These are phyloP conservation scores for Pan troglodytes DNA, from an alignment of 2,113 vertebrate species.

Conservation along the genomic window DNA sequence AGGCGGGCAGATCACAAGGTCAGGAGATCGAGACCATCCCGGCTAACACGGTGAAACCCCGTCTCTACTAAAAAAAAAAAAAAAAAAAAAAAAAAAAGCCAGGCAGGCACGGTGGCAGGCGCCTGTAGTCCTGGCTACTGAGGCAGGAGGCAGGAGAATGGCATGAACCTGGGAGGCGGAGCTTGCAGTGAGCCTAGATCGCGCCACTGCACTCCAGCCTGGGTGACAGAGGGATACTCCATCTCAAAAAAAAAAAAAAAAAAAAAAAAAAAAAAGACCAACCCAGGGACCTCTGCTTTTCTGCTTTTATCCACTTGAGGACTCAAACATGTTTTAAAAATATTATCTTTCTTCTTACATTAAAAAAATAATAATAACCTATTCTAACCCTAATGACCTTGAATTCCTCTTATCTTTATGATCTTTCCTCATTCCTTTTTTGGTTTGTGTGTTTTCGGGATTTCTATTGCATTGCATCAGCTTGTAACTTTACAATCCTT, in stretches of 20 bases:
- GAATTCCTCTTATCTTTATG: background rate
- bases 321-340: background rate
- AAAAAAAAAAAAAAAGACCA: background rate
- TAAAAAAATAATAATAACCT: background rate
- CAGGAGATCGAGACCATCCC: too few species aligned
- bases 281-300: background rate
- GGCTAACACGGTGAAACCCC: too few species aligned
- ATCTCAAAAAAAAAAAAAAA: background rate
- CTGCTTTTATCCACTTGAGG: background rate
- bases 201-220: too few species aligned
- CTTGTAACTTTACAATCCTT: background rate
- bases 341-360: background rate
- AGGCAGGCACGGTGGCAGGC: fast-evolving
- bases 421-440: background rate
- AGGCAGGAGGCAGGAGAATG: too few species aligned
- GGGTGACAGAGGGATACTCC: too few species aligned
- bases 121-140: too few species aligned
- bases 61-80: too few species aligned
- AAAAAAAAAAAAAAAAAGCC: too few species aligned
- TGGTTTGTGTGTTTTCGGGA: background rate
- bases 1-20: too few species aligned
- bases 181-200: too few species aligned
- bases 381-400: background rate
- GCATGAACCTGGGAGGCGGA: fast-evolving
- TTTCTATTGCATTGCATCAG: background rate